Base-by-base conservation (phyloP, 2,113 vertebrate species). In the Sylvia atricapilla region DNA sequence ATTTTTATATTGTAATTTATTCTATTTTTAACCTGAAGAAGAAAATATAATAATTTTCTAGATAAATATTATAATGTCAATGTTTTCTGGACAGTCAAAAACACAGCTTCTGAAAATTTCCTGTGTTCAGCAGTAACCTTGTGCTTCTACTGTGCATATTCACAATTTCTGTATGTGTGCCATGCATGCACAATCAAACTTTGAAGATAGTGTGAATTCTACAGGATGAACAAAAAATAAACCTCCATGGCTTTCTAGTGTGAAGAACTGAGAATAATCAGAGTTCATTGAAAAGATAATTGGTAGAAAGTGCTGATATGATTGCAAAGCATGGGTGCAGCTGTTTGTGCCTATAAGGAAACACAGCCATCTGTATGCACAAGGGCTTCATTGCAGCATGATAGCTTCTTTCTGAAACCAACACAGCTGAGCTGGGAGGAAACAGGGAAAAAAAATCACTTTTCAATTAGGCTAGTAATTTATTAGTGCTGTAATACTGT, bases 341-440 rank as follows among this genome's bases (percentile, higher is more conserved):
- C 89, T 95, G 78, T 58, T 59, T 84, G 16, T 94, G 72, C 35
- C 76, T 94, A 43, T 18, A 72, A 82, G 84, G 64, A 95, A 72
- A 24, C 16, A 52, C 16, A 78, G 27, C 70, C 94, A 96, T 96
- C 91, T 97, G 90, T 81, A 77, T 33, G 46, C 25, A 56, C 24
- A 89, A 59, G n/a, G 90, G 55, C 25, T 93, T 93, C 80, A 68
- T 12, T 87, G 49, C 47, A 89, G 23, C 91, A 25, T 79, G 62
- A 94, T 76, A 94, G 24, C n/a, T 93, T 96, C 78, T 91, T 87
- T 72, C 80, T 41, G 22, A 97, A 95, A 91, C 22, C 12, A 93
- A 43, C 21, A 56, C 60, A 92, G 67, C 75, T 94, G 92, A 97
- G 50, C 52, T 75, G 58, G 22, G 28, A 95, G 20, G 56, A 95